Base-by-base conservation (phyloP, 2,888 invertebrate species). In the Dolichopus griseipennis region DNA sequence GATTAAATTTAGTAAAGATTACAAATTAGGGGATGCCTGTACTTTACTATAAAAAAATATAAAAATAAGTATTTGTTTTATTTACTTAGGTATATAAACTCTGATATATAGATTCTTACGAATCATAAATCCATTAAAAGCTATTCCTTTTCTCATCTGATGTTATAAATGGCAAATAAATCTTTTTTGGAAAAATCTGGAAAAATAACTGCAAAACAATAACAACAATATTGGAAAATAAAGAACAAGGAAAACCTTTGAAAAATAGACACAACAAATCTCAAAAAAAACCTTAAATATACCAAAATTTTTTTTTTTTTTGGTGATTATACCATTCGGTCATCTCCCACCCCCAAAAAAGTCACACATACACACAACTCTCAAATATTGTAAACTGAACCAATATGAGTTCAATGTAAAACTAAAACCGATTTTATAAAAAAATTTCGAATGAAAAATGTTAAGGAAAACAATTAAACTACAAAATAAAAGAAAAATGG, bases 161-260 rank as follows among this genome's bases (percentile, higher is more conserved):
- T 52, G 52, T 52, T 52, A 52, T 52, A 52, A 52, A 52, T 52
- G 52, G 52, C 52, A 12, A 52, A 52, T 52, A 52, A 52, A 52
- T 52, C 52, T 52, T 52, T 52, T 52, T 15, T 52, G 52, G 15
- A 2, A 52, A 52, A 52, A 52, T 52, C 52, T 52, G 52, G 52
- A 52, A 52, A n/a, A 52, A 52, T n/a, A 52, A 52, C 52, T 52
- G 52, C 52, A 52, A 52, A 52, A 52, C 27, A 52, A 52, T 18
- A 52, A 52, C n/a, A 52, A 52, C n/a, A 52, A 52, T 27, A 41
- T 6, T 7, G 15, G 8, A 41, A 41, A 41, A 41, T 15, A 41
- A 41, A n/a, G 52, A 52, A 15, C 2, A 18, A 52, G 18, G 12
- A 52, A 52, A 52, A 52, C 18, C 52, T 52, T 18, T 52, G 15